These are phyloP conservation scores for Amblyopsis rosae DNA, from an alignment of 2,113 vertebrate genomes.

Conservation along the genomic window DNA sequence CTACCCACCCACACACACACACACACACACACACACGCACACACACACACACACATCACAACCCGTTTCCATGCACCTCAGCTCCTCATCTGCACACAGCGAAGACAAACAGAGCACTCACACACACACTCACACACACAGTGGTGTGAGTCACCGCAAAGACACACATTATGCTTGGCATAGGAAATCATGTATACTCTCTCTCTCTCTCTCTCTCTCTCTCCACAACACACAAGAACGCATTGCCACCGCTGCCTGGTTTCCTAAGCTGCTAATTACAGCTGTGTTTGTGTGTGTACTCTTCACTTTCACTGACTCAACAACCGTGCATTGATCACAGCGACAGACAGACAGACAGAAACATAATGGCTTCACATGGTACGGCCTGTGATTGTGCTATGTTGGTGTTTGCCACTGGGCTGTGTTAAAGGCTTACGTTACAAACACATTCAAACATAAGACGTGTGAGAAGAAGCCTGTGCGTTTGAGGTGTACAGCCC, in stretches of 20 bases:
- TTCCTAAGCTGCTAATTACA: conserved; percentile 79
- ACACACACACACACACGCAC: conserved; percentile 25
- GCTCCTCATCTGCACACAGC: conserved; percentile 66
- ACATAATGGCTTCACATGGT: conserved; percentile 66
- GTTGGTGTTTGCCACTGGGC: conserved; percentile 56
- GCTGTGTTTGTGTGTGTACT: conserved; percentile 64
- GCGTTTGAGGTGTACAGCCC: background rate
- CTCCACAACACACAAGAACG: conserved; percentile 23
- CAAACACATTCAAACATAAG: conserved; percentile 44
- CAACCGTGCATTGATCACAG: conserved; percentile 59
- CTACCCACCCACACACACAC: conserved; percentile 49
- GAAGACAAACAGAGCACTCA: conserved; percentile 69
- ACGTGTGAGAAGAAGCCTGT: conserved; percentile 15
- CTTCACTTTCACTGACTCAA: conserved; percentile 64
- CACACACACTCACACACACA: conserved; percentile 35
- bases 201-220: conserved; percentile 37
- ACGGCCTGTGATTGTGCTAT: conserved; percentile 64
- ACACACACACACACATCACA: conserved; percentile 50
- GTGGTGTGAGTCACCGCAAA: conserved; percentile 54
- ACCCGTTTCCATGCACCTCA: conserved; percentile 63
- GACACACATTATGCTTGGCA: background rate
- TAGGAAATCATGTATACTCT: background rate
- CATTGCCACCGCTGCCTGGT: conserved; percentile 57
- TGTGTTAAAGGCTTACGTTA: background rate
- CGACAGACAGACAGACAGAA: conserved; percentile 13